Evolutionary conservation across 2,888 invertebrate species (phyloP).

Genomic region (Nebria salina): DNA sequence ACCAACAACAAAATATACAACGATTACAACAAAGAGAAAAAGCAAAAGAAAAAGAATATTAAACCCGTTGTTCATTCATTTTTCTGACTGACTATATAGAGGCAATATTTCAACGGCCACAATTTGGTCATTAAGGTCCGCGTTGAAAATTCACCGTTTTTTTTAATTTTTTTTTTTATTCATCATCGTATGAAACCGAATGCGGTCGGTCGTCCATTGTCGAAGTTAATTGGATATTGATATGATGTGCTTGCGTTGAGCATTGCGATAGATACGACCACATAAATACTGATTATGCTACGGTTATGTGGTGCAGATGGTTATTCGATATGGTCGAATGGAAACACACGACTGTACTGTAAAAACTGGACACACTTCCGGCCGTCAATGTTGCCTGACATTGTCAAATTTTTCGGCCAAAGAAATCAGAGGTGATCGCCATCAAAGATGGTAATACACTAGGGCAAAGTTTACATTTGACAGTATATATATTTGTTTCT

Average conservation of each 20-base stretch:
- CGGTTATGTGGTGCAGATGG: neutral
- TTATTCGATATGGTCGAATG: neutral
- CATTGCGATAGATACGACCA: constrained; percentile 15
- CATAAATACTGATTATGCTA: neutral
- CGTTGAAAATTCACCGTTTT: constrained; percentile 20
- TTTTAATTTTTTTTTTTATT: constrained; percentile 17
- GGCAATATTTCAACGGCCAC: constrained; percentile 29
- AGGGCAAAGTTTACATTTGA: neutral
- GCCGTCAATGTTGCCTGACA: constrained; percentile 26
- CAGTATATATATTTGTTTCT: neutral
- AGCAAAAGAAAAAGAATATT: neutral
- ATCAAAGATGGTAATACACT: constrained; percentile 28
- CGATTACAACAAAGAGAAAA: neutral
- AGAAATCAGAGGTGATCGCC: constrained; percentile 35
- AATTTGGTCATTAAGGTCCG: constrained; percentile 37
- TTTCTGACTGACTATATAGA: constrained; percentile 10
- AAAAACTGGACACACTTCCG: constrained; percentile 44
- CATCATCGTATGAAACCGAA: constrained; percentile 29
- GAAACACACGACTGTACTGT: constrained; percentile 37
- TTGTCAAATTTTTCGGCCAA: constrained; percentile 32
- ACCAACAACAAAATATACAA: neutral
- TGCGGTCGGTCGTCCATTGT: constrained; percentile 32
- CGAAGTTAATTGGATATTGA: constrained; percentile 42
- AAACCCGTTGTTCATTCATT: constrained; percentile 29
- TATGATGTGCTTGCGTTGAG: constrained; percentile 31